phyloP scores from a whole-genome alignment of 2,797 vertebrate genomes.

The Tenualosa thibaudeaui region DNA sequence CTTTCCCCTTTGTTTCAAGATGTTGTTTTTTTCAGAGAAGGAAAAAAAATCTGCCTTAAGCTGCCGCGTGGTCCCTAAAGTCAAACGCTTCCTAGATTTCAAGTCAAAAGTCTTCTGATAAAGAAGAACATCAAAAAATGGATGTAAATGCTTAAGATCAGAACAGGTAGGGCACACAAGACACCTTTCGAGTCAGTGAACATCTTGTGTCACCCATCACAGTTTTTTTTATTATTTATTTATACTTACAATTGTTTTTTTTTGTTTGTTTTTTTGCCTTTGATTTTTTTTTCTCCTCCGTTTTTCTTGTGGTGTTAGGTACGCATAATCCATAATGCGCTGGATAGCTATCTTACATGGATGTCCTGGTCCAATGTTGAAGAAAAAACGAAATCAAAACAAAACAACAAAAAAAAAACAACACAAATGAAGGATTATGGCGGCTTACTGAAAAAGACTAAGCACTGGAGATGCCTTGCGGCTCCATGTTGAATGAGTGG shows the following conservation, averaged over 20 bases:
- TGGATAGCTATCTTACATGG: constrained; percentile 50
- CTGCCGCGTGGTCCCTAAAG: constrained; percentile 62
- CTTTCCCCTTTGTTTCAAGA: not conserved
- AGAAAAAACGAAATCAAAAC: not conserved
- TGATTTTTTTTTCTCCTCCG: constrained; percentile 22
- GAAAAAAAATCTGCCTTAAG: not conserved
- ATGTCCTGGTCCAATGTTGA: constrained; percentile 43
- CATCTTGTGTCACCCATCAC: constrained; percentile 57
- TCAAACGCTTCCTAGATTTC: constrained; percentile 63
- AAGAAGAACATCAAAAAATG: constrained; percentile 65
- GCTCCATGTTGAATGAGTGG: constrained; percentile 44
- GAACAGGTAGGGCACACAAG: constrained; percentile 67
- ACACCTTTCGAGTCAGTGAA: constrained; percentile 64
- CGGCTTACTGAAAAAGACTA: constrained; percentile 61
- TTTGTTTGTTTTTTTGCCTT: constrained; percentile 44
- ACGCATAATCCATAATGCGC: constrained; percentile 14
- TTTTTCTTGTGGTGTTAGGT: not conserved
- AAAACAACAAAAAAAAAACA: constrained; percentile 22
- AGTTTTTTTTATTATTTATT: not conserved
- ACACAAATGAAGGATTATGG: constrained; percentile 59
- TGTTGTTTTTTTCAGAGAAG: not conserved
- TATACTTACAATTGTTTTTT: constrained; percentile 62
- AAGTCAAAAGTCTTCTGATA: constrained; percentile 53
- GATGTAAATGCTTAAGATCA: constrained; percentile 65
- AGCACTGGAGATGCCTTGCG: constrained; percentile 44